These are phyloP conservation scores for Abrostola triplasia DNA, from an alignment of 2,888 invertebrate species.

Conservation along the genomic window DNA sequence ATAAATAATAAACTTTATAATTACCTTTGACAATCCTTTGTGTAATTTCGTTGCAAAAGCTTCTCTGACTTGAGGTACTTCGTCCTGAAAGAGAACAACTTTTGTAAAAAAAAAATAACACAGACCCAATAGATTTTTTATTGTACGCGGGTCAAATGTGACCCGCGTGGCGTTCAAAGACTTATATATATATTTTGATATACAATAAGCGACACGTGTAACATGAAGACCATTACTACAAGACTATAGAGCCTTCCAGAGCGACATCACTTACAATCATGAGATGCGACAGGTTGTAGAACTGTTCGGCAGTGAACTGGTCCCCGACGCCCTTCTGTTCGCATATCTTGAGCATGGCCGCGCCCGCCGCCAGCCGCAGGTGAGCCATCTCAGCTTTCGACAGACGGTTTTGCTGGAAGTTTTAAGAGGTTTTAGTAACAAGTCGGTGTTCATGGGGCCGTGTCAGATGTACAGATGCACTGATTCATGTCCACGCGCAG, in stretches of 20 bases:
- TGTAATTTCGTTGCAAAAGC: constrained; percentile 97
- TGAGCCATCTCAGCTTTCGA: constrained; percentile 97
- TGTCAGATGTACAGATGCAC: no score
- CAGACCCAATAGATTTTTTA: no score
- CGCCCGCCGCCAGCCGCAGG: constrained; percentile 96
- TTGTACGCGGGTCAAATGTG: no score
- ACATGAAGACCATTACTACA: no score
- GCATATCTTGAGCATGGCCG: constrained; percentile 98
- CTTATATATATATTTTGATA: no score
- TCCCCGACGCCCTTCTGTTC: constrained; percentile 99
- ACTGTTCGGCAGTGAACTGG: constrained; percentile 97
- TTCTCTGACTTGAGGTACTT: constrained; percentile 95
- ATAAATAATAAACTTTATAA: neutral
- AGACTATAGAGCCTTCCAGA: no score
- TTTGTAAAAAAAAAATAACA: neutral
- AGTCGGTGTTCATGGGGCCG: neutral
- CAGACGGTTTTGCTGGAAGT: constrained; percentile 90
- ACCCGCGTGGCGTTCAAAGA: no score
- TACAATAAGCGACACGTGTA: no score
- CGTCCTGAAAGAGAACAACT: constrained; percentile 86
- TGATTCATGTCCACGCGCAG: no score
- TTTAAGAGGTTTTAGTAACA: neutral
- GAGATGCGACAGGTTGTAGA: constrained; percentile 96
- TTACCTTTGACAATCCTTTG: constrained; percentile 92
- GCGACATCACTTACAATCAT: constrained; percentile 91